Percentiles rank a stretch among this genome's conserved stretches.
Evolutionary conservation across 35 echinoderm and acorn worm species (phyloP).

Genomic region (Chiridota heheva): DNA sequence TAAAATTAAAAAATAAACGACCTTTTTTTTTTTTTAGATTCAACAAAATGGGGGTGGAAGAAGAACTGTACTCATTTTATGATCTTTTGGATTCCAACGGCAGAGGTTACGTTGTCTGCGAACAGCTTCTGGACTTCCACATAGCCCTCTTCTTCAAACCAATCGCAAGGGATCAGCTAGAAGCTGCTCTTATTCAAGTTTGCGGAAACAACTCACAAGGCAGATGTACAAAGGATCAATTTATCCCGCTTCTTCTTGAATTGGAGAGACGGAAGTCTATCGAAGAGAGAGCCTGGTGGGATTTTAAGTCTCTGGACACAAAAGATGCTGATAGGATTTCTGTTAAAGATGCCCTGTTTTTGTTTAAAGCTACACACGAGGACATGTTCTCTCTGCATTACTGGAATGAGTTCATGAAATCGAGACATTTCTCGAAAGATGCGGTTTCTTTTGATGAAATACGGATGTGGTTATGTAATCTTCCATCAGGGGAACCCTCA

Average conservation of each 20-base stretch:
- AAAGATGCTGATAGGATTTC: conserved; percentile 67
- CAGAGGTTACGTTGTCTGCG: conserved; percentile 65
- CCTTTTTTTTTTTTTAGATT: too few species aligned
- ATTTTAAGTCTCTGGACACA: conserved; percentile 90
- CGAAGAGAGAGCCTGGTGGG: conserved; percentile 88
- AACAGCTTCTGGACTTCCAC: conserved; percentile 84
- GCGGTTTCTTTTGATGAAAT: conserved; percentile 78
- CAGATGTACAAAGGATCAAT: conserved; percentile 60
- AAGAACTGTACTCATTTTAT: conserved; percentile 74
- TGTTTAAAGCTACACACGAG: conserved; percentile 87
- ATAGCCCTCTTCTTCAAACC: conserved; percentile 60
- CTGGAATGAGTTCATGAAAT: conserved; percentile 81
- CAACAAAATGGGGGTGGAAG: conserved; percentile 26
- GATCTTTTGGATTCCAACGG: conserved; percentile 60
- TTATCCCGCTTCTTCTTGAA: conserved; percentile 81
- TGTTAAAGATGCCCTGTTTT: conserved; percentile 77
- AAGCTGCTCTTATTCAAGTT: conserved; percentile 18
- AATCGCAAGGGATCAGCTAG: conserved; percentile 70
- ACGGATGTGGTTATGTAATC: conserved; percentile 85
- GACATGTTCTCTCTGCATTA: conserved; percentile 81
- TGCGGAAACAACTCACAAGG: background rate
- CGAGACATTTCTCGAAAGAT: conserved; percentile 57
- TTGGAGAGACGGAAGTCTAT: conserved; percentile 74
- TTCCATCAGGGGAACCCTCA: conserved; percentile 40
- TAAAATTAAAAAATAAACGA: too few species aligned